Conservation (phyloP, 2,888 invertebrate species). For the Zygogramma bicolorata region DNA sequence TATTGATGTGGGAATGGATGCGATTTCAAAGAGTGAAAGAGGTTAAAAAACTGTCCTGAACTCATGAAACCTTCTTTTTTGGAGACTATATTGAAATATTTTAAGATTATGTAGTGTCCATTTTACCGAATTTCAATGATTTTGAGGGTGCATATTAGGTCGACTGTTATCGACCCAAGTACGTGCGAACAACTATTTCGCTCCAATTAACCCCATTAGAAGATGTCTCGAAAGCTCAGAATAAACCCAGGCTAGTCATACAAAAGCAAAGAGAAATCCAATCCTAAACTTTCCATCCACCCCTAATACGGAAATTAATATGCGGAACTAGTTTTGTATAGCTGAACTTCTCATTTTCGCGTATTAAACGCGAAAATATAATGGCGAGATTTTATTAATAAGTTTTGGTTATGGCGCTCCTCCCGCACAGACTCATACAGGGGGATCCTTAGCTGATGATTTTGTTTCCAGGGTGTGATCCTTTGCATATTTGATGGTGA, state of each 20-base stretch:
- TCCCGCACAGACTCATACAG: neutral
- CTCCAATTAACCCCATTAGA: neutral
- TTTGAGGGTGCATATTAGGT: neutral
- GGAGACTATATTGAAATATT: too few species aligned
- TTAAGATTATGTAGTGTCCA: too few species aligned
- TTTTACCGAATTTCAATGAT: too few species aligned
- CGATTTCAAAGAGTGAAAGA: too few species aligned
- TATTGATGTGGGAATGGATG: too few species aligned
- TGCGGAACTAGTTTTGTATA: conserved; percentile 45
- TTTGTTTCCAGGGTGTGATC: too few species aligned
- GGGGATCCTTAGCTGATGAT: too few species aligned
- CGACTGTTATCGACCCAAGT: neutral
- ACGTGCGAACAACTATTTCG: neutral
- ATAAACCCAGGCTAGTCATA: conserved; percentile 6
- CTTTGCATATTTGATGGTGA: too few species aligned
- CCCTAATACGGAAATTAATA: conserved; percentile 43
- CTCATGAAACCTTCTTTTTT: too few species aligned
- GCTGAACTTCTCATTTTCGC: conserved; percentile 31
- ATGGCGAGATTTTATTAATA: conserved; percentile 42
- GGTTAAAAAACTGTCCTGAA: too few species aligned
- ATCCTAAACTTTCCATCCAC: conserved; percentile 24
- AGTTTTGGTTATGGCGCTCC: conserved; percentile 32
- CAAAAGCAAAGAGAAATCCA: conserved; percentile 26
- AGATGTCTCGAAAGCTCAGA: conserved; percentile 12
- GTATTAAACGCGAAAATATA: conserved; percentile 36